A percentile compares a stretch with the other conserved stretches of the same genome.
Evolutionary conservation across 2,888 invertebrate species (phyloP).

Genomic region (Rhopalosiphum nymphaeae): DNA sequence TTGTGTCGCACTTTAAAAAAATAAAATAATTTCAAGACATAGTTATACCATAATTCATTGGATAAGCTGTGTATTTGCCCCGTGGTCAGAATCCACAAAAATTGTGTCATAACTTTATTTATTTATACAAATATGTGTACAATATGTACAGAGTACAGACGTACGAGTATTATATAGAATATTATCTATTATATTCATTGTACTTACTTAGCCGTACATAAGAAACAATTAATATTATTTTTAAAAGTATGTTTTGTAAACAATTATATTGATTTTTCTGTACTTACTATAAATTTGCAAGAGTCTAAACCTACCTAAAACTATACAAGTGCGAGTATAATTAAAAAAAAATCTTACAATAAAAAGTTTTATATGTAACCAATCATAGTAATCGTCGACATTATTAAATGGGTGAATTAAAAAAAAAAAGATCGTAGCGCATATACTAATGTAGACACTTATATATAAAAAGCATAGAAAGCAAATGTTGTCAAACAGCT

Average conservation of each 20-base stretch:
- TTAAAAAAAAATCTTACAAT: not conserved
- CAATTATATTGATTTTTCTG: not conserved
- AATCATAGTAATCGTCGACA: not conserved
- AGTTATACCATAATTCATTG: not conserved
- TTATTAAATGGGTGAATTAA: not conserved
- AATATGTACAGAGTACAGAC: not conserved
- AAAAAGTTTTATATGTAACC: not conserved
- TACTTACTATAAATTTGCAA: not conserved
- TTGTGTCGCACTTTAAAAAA: not conserved
- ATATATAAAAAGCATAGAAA: not conserved
- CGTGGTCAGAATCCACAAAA: not conserved
- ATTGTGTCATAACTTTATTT: not conserved
- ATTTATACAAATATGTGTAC: not conserved
- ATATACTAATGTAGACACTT: not conserved
- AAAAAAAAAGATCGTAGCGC: not conserved
- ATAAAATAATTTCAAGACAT: not conserved
- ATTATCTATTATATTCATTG: not conserved
- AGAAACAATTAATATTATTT: not conserved
- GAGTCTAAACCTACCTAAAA: not conserved
- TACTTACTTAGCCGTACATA: not conserved
- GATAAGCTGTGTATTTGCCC: not conserved
- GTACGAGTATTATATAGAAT: not conserved
- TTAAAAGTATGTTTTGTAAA: not conserved
- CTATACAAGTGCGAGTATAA: not conserved
- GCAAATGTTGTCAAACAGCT: slow-evolving; percentile 22